A percentile compares a stretch with the other conserved stretches of the same genome.
Evolutionary conservation across 2,888 invertebrate genomes (phyloP).

Genomic region (Cryptus viduatorius): DNA sequence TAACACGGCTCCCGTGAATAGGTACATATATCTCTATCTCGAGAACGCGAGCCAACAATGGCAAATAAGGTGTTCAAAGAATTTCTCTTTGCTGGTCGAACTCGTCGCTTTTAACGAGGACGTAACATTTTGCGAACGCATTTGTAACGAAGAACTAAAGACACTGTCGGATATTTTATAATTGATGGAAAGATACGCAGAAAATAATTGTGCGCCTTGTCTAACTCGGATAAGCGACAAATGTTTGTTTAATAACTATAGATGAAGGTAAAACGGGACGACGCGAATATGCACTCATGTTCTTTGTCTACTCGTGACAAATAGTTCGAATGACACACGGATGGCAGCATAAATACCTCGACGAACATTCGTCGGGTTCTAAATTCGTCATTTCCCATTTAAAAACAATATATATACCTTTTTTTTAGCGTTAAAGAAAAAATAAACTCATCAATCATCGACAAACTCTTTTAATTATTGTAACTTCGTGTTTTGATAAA

Average conservation of each 20-base stretch:
- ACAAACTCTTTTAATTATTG: neutral
- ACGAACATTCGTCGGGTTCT: neutral
- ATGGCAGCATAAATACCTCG: neutral
- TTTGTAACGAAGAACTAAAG: neutral
- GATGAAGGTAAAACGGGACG: neutral
- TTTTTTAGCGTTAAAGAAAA: too few relatives aligned
- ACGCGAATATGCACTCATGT: neutral
- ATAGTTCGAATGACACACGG: neutral
- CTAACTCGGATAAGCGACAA: constrained; percentile 18
- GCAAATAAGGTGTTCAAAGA: constrained; percentile 1
- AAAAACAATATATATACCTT: too few relatives aligned
- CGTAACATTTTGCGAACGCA: neutral
- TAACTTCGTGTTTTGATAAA: neutral
- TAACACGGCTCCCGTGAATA: neutral
- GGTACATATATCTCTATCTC: neutral
- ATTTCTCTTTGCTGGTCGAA: neutral
- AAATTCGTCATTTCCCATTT: neutral
- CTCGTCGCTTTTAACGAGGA: neutral
- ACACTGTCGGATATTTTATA: neutral
- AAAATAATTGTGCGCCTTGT: constrained; percentile 14
- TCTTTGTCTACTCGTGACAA: constrained; percentile 5
- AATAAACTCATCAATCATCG: neutral
- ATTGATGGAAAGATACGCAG: constrained; percentile 37
- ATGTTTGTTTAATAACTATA: constrained; percentile 26
- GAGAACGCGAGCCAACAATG: neutral